Evolutionary conservation across 2,888 invertebrate genomes (phyloP).

Genomic region (Leptopilina myrica): DNA sequence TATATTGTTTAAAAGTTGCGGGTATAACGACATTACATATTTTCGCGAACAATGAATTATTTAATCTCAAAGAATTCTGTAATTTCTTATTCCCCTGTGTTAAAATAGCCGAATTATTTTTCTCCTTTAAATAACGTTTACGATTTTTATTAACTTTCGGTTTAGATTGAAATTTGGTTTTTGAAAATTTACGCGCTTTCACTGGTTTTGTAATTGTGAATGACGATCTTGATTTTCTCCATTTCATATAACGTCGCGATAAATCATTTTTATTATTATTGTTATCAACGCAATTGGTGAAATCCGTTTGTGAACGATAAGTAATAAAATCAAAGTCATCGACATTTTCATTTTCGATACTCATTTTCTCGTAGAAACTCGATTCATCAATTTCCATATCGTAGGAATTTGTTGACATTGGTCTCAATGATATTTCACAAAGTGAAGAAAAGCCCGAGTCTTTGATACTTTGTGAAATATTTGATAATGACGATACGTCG

Average conservation of each 20-base stretch:
- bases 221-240: slow-evolving; percentile 67
- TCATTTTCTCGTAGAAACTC: neutral
- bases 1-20: slow-evolving; percentile 65
- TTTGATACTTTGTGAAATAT: neutral
- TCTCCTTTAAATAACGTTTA: slow-evolving; percentile 5
- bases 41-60: slow-evolving; percentile 63
- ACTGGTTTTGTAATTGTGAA: slow-evolving; percentile 52
- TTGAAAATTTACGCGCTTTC: neutral
- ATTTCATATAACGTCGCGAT: slow-evolving; percentile 63
- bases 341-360: neutral
- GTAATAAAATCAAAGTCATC: slow-evolving; percentile 9
- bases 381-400: neutral
- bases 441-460: slow-evolving; percentile 17
- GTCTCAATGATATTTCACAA: slow-evolving; percentile 6
- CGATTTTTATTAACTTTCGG: slow-evolving; percentile 32
- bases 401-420: neutral
- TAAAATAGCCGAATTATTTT: neutral
- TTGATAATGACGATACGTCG: slow-evolving; percentile 54
- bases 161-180: slow-evolving; percentile 1
- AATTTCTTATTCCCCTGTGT: slow-evolving; percentile 51
- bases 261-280: slow-evolving; percentile 58
- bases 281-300: slow-evolving; percentile 41
- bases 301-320: slow-evolving; percentile 43
- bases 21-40: slow-evolving; percentile 66
- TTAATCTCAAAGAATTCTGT: slow-evolving; percentile 56